Conservation (phyloP, 2,888 invertebrate species). For the Scaptomyza polygonia region DNA sequence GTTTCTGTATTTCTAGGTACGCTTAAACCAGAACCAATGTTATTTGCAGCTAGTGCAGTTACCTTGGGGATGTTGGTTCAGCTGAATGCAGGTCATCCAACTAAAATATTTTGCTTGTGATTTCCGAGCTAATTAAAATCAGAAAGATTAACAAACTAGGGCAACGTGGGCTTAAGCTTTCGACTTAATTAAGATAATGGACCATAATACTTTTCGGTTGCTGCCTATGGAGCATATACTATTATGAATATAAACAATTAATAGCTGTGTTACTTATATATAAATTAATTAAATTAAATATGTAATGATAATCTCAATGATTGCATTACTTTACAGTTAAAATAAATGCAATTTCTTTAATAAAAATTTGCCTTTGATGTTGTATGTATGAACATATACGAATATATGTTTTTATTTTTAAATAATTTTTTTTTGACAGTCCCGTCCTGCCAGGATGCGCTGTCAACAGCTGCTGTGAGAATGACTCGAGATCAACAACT, state of each 20-base stretch:
- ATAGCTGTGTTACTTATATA: neutral
- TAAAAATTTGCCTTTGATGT: conserved; percentile 44
- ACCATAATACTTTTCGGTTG: neutral
- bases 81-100: conserved; percentile 18
- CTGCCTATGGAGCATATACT: too few relatives aligned
- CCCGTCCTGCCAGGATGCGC: conserved; percentile 52
- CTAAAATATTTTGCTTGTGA: conserved; percentile 16
- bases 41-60: conserved; percentile 6
- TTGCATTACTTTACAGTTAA: too few relatives aligned
- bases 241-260: neutral
- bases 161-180: neutral
- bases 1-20: conserved; percentile 2
- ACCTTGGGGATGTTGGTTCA: conserved; percentile 11
- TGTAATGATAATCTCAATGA: too few relatives aligned
- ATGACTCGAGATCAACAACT: conserved; percentile 58
- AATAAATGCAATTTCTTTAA: conserved; percentile 23
- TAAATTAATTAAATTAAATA: neutral
- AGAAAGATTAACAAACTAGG: conserved; percentile 2
- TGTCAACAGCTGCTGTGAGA: conserved; percentile 37
- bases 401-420: neutral
- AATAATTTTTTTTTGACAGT: conserved; percentile 26
- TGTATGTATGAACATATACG: neutral
- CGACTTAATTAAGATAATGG: conserved; percentile 10
- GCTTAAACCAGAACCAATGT: neutral
- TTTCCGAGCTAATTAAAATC: conserved; percentile 23